A percentile compares a stretch with the other conserved stretches of the same genome.
phyloP scores from a whole-genome alignment of 2,797 vertebrate species.

The Chaunax sp. region DNA sequence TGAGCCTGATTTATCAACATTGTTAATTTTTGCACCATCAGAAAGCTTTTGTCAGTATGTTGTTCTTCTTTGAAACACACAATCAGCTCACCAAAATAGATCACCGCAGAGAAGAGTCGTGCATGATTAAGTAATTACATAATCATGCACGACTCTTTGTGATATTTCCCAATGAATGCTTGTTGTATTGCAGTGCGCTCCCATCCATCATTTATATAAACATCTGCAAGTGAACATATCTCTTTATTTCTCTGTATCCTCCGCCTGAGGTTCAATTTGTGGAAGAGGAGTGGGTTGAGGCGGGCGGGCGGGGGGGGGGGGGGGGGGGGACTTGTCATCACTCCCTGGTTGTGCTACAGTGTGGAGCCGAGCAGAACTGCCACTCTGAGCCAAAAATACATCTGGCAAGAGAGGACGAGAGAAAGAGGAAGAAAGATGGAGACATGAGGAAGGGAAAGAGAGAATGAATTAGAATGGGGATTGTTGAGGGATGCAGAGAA shows the following conservation, averaged over 20 bases:
- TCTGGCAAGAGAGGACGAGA: constrained; percentile 74
- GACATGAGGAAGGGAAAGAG: constrained; percentile 54
- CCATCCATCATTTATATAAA: constrained; percentile 70
- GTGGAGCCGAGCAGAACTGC: constrained; percentile 75
- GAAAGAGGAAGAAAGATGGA: constrained; percentile 65
- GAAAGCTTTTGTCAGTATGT: constrained; percentile 40
- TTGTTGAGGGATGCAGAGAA: constrained; percentile 56
- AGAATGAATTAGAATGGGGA: constrained; percentile 53
- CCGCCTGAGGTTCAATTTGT: constrained; percentile 65
- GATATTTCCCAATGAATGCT: constrained; percentile 66
- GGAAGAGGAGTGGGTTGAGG: constrained; percentile 49
- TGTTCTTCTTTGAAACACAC: constrained; percentile 59
- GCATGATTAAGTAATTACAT: constrained; percentile 75
- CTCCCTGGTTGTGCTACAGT: constrained; percentile 68
- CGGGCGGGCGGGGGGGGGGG: background rate
- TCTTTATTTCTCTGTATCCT: constrained; percentile 57
- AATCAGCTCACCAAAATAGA: constrained; percentile 56
- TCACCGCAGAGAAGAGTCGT: constrained; percentile 45
- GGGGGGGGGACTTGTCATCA: constrained; percentile 64
- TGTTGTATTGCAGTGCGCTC: constrained; percentile 47
- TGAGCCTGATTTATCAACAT: constrained; percentile 33
- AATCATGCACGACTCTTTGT: constrained; percentile 61
- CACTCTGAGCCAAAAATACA: constrained; percentile 83
- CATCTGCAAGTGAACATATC: constrained; percentile 71
- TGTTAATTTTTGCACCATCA: constrained; percentile 45